These are phyloP conservation scores for Nomada ferruginata DNA, from an alignment of 2,888 invertebrate genomes.

Conservation along the genomic window DNA sequence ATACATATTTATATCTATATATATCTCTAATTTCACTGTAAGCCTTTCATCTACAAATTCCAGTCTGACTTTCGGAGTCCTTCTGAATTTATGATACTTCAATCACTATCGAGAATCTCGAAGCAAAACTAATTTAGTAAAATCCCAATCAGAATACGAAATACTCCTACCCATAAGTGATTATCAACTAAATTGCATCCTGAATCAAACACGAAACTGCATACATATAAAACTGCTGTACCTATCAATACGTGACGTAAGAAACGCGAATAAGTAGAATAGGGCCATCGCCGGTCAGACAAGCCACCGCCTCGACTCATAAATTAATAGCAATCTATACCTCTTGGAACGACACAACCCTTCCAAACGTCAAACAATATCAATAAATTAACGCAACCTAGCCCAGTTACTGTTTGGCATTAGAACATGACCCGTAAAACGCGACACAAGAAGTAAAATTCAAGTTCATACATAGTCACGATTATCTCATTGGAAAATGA, in stretches of 20 bases:
- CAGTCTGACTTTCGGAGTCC: too few relatives aligned
- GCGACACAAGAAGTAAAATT: neutral
- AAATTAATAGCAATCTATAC: neutral
- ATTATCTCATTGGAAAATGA: constrained; percentile 10
- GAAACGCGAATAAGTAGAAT: neutral
- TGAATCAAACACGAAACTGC: neutral
- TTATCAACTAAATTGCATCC: neutral
- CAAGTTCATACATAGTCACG: constrained; percentile 9
- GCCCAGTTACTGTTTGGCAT: neutral
- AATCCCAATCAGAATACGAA: too few relatives aligned
- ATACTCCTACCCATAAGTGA: too few relatives aligned
- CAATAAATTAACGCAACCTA: constrained; percentile 14
- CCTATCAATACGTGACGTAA: too few relatives aligned
- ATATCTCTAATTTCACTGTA: too few relatives aligned
- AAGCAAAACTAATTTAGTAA: too few relatives aligned
- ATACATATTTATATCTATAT: too few relatives aligned
- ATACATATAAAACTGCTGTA: too few relatives aligned
- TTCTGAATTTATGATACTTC: too few relatives aligned
- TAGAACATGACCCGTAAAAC: constrained; percentile 1
- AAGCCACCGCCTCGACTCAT: too few relatives aligned
- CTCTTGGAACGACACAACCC: neutral
- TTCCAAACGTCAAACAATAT: neutral
- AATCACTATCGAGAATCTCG: too few relatives aligned
- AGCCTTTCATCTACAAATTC: too few relatives aligned
- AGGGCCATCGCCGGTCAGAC: neutral